Base-by-base conservation (phyloP, 2,888 invertebrate genomes). In the Drosophila conformis region DNA sequence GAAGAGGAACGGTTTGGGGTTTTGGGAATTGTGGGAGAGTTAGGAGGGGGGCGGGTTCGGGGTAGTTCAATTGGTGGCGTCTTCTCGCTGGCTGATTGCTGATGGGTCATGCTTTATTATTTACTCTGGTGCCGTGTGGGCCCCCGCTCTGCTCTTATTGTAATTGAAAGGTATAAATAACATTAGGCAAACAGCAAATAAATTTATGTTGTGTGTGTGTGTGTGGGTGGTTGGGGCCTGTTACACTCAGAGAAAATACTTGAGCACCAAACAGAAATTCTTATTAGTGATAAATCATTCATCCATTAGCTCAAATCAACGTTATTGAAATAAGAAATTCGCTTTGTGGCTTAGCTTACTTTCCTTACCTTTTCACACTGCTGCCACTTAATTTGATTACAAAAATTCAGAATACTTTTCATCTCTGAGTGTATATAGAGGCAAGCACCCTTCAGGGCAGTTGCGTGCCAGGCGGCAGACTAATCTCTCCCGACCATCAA, bases 111-210 rank as follows among this genome's bases (percentile, higher is more conserved):
- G 87, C 80, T 88, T 88, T 88, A 86, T 86, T 86, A 88, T 86
- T 86, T 78, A 79, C 87, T 80, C 81, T 80, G 78, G 70, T 71
- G 46, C 8, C 46, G 69, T 61, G 61, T 59, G 52, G 54, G 66
- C 56, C 62, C 36, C 21, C 40, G 38, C 48, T 48, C 60, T 38
- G 78, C 80, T 85, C 82, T 85, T 78, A 76, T 89, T 83, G 87
- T 83, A 87, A 81, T 90, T 87, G 84, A 82, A 82, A 80, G 87
- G 83, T 82, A 89, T 90, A 90, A 90, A 90, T 91, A 89, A 87
- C 87, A 89, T 87, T 89, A 87, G 86, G 87, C 87, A 85, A 87
- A 87, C 83, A 85, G 89, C 87, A 89, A 89, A 87, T 89, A 87
- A 87, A 87, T 88, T 82, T 77, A 80, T 78, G 81, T 78, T 81